Evolutionary conservation across 2,113 vertebrate species (phyloP), one percentile per base, ranked within the genome.

Genomic region (Otocyon megalotis): DNA sequence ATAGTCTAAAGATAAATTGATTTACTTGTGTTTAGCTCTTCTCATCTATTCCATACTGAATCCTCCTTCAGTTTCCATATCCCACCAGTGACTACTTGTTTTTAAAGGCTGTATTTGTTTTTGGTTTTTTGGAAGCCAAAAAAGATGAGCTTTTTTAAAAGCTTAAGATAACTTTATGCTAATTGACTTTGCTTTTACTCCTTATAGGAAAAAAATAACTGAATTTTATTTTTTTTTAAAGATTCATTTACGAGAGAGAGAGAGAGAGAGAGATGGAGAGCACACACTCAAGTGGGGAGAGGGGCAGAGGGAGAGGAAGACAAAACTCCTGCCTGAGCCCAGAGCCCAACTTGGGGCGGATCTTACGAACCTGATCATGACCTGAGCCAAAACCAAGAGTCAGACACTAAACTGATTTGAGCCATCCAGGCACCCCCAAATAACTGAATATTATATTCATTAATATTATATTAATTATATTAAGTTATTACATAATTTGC

Each of bases 101-200:
- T 94, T 94, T 74, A 90, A 96, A 43, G 67, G n/a, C 94, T 91
- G 32, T 43, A 28, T 43, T 72, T 14, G 35, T 94, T 17, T 71
- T 14, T 6, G 5, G 0, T 2, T 30, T 50, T 58, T 15, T 95
- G 62, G 83, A 81, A 67, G 77, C 79, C 93, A 32, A 22, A 86
- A 76, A 83, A 32, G 37, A 30, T 56, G 50, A 37, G 72, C 24
- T 97, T 98, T 97, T 98, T 97, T 81, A 65, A 95, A 86, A 43
- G 7, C 4, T 0, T 67, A 37, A 53, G 9, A 67, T 60, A 26
- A 80, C 35, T 81, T 77, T 77, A 26, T 90, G 8, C 69, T 95
- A 53, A 14, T 79, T 83, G 86, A 24, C 10, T 65, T 84, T 76
- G 32, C 63, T 35, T 87, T 94, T 1, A 0, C 19, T 85, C 54